These are phyloP conservation scores for Macrochelys suwanniensis DNA, from an alignment of 2,797 vertebrate species.

Conservation along the genomic window DNA sequence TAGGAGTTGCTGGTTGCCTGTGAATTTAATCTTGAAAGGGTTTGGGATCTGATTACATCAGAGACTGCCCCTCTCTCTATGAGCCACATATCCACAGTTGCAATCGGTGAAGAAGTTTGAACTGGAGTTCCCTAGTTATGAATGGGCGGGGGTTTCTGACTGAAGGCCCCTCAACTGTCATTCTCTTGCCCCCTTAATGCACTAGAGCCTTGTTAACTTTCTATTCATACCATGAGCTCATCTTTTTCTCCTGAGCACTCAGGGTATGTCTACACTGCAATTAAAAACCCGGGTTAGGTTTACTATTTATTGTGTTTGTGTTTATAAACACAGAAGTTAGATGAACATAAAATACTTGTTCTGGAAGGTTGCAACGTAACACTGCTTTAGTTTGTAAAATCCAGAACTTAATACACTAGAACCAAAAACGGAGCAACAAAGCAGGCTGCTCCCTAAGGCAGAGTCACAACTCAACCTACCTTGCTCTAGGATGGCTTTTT, in stretches of 20 bases:
- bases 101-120: neutral
- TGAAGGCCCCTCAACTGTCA: neutral
- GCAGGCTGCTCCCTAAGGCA: neutral
- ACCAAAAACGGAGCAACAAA: neutral
- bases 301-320: neutral
- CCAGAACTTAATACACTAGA: neutral
- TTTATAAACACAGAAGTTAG: neutral
- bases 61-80: neutral
- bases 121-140: neutral
- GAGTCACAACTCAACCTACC: neutral
- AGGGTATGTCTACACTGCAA: neutral
- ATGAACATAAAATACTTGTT: neutral
- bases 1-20: fast-evolving
- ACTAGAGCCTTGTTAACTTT: neutral
- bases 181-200: neutral
- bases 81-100: neutral
- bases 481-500: neutral
- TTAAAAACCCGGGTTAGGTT: neutral
- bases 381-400: neutral
- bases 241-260: neutral
- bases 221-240: neutral
- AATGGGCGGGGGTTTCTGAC: neutral
- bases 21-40: neutral
- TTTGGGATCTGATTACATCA: neutral
- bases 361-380: neutral